Evolutionary conservation across 2,888 invertebrate species (phyloP).

Genomic region (Steromphala cineraria): DNA sequence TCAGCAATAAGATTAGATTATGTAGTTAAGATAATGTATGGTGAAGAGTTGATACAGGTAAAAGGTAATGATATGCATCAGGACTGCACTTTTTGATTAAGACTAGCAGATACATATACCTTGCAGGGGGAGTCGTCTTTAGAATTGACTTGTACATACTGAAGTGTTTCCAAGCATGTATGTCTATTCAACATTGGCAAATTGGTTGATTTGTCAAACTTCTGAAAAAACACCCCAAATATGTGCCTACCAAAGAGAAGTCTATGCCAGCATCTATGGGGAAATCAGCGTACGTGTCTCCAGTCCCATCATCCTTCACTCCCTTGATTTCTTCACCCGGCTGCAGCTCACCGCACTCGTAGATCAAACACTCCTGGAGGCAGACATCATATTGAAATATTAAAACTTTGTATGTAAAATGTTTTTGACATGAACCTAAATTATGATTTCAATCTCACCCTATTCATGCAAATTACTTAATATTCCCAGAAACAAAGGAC

Average conservation of each 20-base stretch:
- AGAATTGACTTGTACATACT: too few relatives aligned
- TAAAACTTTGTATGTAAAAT: neutral
- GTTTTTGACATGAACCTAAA: neutral
- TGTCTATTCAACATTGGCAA: too few relatives aligned
- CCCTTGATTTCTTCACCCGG: slow-evolving; percentile 81
- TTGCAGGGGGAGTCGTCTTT: neutral
- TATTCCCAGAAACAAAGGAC: too few relatives aligned
- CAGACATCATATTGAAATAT: neutral
- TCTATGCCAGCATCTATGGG: slow-evolving; percentile 84
- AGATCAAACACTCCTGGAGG: slow-evolving; percentile 81
- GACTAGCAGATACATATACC: neutral
- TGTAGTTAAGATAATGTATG: too few relatives aligned
- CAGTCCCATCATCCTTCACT: slow-evolving; percentile 83
- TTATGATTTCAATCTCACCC: neutral
- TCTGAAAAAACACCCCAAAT: neutral
- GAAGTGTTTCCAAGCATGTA: too few relatives aligned
- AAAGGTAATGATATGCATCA: too few relatives aligned
- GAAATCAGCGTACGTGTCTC: slow-evolving; percentile 85
- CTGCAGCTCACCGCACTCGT: slow-evolving; percentile 84
- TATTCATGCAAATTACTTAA: neutral
- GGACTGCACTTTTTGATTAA: too few relatives aligned
- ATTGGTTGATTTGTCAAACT: neutral
- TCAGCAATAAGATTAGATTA: too few relatives aligned
- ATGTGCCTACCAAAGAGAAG: slow-evolving; percentile 48
- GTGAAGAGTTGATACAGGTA: too few relatives aligned